Evolutionary conservation across 2,888 invertebrate species (phyloP).

Genomic region (Ommatoiulus sabulosus): DNA sequence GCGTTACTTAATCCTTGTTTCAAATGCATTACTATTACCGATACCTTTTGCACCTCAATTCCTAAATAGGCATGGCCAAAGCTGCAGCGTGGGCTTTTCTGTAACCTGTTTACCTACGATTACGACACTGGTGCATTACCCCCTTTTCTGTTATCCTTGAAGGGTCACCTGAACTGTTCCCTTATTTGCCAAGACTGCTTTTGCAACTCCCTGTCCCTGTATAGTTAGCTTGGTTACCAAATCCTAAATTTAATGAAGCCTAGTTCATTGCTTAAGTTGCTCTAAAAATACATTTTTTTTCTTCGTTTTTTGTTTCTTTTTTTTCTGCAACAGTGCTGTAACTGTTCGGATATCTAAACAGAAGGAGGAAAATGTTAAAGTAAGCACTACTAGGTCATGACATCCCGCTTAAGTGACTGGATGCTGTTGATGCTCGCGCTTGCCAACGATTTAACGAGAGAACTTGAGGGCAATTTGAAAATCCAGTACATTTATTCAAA

Average conservation of each 20-base stretch:
- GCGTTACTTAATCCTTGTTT: conserved; percentile 16
- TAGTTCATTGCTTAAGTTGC: conserved; percentile 23
- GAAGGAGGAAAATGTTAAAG: neutral
- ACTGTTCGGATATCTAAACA: neutral
- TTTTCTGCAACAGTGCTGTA: neutral
- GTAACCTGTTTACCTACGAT: conserved; percentile 37
- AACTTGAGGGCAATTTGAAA: neutral
- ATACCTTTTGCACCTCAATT: neutral
- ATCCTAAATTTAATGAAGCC: conserved; percentile 36
- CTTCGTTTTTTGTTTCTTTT: neutral
- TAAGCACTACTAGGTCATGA: neutral
- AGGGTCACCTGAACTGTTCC: conserved; percentile 17
- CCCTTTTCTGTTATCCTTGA: conserved; percentile 36
- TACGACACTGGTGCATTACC: conserved; percentile 40
- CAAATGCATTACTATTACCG: neutral
- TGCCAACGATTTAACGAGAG: neutral
- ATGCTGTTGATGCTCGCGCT: neutral
- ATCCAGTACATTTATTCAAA: conserved; percentile 1
- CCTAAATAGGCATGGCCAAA: conserved; percentile 27
- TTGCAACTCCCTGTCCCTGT: neutral
- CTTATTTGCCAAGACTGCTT: conserved; percentile 36
- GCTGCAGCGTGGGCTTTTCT: conserved; percentile 33
- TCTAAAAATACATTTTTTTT: conserved; percentile 12
- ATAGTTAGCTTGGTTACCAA: conserved; percentile 19
- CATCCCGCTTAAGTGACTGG: neutral